A percentile compares a stretch with the other conserved stretches of the same genome.
These are phyloP conservation scores for Poeciliopsis presidionis DNA, from an alignment of 2,797 vertebrate genomes.

Conservation along the genomic window DNA sequence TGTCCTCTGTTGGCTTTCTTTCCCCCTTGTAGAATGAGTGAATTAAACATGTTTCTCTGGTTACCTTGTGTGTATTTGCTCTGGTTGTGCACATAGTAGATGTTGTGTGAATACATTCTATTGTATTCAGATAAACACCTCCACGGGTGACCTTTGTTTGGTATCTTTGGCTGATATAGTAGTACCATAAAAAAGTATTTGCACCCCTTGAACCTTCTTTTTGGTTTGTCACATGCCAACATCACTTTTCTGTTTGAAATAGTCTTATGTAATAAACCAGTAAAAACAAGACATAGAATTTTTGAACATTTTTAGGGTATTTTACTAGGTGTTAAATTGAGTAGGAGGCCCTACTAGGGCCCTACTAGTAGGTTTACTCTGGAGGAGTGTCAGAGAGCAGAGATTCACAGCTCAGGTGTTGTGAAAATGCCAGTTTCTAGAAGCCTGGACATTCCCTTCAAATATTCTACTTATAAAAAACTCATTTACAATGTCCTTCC, in stretches of 20 bases:
- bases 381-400: neutral
- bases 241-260: neutral
- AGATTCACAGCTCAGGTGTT: neutral
- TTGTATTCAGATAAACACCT: constrained; percentile 20
- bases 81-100: constrained; percentile 17
- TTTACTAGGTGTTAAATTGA: too few species aligned
- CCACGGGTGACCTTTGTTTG: neutral
- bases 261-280: neutral
- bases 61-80: constrained; percentile 2
- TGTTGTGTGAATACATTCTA: neutral
- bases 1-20: constrained; percentile 42
- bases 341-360: too few species aligned
- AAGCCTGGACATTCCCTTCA: neutral
- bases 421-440: neutral
- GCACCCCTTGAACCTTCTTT: neutral
- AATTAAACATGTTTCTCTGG: constrained; percentile 41
- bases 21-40: constrained; percentile 18
- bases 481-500: neutral
- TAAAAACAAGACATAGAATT: neutral
- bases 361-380: neutral
- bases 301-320: neutral
- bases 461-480: neutral
- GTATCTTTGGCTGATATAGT: neutral
- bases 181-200: neutral
- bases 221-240: neutral